Conservation (phyloP, 2,888 invertebrate species). For the Craniophora ligustri region DNA sequence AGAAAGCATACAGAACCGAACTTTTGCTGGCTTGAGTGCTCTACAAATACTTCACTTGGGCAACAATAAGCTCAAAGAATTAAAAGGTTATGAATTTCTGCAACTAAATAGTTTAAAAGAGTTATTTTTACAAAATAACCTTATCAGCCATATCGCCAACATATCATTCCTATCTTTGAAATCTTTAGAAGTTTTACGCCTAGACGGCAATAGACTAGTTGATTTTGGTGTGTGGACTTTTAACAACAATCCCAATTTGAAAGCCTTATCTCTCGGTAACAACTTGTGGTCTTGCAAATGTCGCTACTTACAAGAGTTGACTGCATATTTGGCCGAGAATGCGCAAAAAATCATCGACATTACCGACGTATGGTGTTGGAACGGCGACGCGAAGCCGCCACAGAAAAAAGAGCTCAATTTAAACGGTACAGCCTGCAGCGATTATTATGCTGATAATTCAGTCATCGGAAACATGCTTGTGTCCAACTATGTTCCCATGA, state of each 20-base stretch:
- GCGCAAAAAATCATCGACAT: slow-evolving; percentile 94
- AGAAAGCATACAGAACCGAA: slow-evolving; percentile 95
- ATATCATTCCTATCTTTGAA: slow-evolving; percentile 93
- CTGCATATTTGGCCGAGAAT: slow-evolving; percentile 94
- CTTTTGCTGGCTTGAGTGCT: slow-evolving; percentile 95
- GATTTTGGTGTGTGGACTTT: slow-evolving; percentile 94
- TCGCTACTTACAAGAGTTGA: slow-evolving; percentile 95
- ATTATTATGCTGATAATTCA: slow-evolving; percentile 94
- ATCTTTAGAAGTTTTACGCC: slow-evolving; percentile 93
- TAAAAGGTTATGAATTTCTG: slow-evolving; percentile 96
- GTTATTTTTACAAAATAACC: slow-evolving; percentile 95
- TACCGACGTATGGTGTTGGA: slow-evolving; percentile 94
- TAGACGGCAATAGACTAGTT: slow-evolving; percentile 95
- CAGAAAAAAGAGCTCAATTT: slow-evolving; percentile 94
- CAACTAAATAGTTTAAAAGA: slow-evolving; percentile 93
- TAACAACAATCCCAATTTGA: slow-evolving; percentile 90
- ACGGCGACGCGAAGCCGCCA: slow-evolving; percentile 92
- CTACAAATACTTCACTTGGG: slow-evolving; percentile 95
- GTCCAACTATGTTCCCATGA: slow-evolving; percentile 95
- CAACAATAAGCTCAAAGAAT: slow-evolving; percentile 93
- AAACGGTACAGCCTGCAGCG: slow-evolving; percentile 95
- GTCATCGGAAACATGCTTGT: slow-evolving; percentile 94
- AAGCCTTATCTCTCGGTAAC: slow-evolving; percentile 93
- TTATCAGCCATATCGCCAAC: slow-evolving; percentile 93
- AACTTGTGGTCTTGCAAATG: slow-evolving; percentile 98